phyloP scores from a whole-genome alignment of 2,113 vertebrate species.

The Chunga burmeisteri region DNA sequence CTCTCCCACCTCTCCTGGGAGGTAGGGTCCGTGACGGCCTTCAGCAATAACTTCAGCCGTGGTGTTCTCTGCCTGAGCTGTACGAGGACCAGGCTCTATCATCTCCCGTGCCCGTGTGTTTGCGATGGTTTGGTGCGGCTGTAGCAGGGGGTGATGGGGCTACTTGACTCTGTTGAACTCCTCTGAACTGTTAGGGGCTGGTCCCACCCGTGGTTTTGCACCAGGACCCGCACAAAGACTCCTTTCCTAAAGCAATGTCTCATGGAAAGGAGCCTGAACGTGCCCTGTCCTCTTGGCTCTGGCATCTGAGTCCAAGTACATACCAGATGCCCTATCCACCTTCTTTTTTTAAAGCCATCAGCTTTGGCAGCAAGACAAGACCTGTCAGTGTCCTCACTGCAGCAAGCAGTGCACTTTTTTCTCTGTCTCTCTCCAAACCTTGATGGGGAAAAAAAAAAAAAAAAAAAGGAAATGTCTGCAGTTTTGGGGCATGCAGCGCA shows the following conservation, averaged over 20 bases:
- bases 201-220: neutral
- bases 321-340: neutral
- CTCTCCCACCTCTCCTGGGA: accelerated
- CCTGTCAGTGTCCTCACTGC: neutral
- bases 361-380: neutral
- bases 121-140: neutral
- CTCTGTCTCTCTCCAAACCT: neutral
- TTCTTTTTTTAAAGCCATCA: neutral
- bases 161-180: neutral
- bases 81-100: neutral
- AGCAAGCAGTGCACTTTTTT: neutral
- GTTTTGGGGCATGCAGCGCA: neutral
- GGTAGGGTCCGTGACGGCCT: accelerated
- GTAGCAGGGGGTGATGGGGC: neutral
- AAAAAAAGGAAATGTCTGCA: neutral
- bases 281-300: neutral
- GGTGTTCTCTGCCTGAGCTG: neutral
- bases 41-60: neutral
- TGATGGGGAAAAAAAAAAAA: neutral
- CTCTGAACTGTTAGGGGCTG: neutral
- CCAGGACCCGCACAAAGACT: neutral
- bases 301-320: no score
- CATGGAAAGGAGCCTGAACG: neutral
- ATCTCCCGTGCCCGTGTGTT: neutral
- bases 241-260: neutral